These are phyloP conservation scores for Romanogobio albipinnatus DNA, from an alignment of 2,113 vertebrate species.

Conservation along the genomic window DNA sequence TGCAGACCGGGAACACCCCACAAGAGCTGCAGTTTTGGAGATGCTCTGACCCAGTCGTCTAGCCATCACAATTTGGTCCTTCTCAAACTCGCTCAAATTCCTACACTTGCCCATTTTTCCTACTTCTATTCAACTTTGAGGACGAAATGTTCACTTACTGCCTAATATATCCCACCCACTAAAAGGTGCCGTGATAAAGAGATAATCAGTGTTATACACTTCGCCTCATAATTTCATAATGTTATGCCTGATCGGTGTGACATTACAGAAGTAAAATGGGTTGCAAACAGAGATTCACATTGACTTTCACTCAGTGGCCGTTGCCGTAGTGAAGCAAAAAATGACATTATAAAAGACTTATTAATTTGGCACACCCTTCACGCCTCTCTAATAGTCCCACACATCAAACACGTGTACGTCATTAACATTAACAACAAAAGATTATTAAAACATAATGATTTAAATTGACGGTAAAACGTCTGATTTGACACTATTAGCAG, in stretches of 20 bases:
- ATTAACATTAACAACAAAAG: background rate
- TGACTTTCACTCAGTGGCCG: background rate
- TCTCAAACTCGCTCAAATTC: too few species aligned
- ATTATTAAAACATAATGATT: background rate
- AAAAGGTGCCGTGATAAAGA: too few species aligned
- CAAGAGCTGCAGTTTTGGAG: too few species aligned
- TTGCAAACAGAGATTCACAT: background rate
- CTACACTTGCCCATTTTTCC: too few species aligned
- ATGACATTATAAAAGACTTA: background rate
- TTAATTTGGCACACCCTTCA: background rate
- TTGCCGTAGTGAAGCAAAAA: background rate
- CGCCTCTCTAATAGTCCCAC: background rate
- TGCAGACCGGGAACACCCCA: too few species aligned
- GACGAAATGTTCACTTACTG: too few species aligned
- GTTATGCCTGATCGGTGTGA: background rate
- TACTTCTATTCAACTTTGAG: too few species aligned
- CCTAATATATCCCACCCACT: too few species aligned
- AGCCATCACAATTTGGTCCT: too few species aligned
- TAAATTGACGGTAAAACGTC: background rate
- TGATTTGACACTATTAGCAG: background rate
- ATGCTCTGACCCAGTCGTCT: too few species aligned
- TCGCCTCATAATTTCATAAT: too few species aligned
- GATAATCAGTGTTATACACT: too few species aligned
- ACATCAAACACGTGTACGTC: background rate
- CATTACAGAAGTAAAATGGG: background rate